Conservation (phyloP, 2,113 vertebrate genomes). For the Carlito syrichta region DNA sequence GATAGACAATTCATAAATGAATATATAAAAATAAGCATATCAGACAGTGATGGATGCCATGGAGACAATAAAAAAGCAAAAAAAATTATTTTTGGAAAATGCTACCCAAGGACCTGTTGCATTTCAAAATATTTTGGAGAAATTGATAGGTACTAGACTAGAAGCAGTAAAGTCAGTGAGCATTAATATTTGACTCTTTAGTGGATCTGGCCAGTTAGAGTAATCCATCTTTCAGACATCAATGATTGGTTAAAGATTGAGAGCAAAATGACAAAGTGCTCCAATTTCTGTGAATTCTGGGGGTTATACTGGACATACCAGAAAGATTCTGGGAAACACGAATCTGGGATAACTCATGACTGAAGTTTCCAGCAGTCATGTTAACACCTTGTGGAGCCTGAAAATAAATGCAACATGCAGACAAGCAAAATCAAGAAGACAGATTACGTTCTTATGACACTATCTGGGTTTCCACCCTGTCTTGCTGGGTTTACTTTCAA, state of each 20-base stretch:
- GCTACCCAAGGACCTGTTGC: rapidly evolving
- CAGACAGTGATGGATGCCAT: not conserved
- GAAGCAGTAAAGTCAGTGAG: not conserved
- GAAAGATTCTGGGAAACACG: not conserved
- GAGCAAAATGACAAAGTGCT: not conserved
- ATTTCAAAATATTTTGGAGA: not conserved
- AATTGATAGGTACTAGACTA: not conserved
- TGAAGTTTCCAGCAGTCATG: not conserved
- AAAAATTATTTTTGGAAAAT: not conserved
- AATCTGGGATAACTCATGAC: not conserved
- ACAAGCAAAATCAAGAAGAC: not conserved
- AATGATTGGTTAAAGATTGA: not conserved
- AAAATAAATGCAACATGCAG: not conserved
- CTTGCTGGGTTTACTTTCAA: not conserved
- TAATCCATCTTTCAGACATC: not conserved
- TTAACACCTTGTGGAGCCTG: not conserved
- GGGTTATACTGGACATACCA: not conserved
- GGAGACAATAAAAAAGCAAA: not conserved
- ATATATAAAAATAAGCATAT: not conserved
- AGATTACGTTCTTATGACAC: not conserved
- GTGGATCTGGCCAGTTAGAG: not conserved
- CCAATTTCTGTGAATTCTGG: not conserved
- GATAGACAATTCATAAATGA: not conserved
- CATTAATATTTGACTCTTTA: not conserved
- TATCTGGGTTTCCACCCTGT: not conserved